Percentiles rank a stretch among this genome's conserved stretches.
These are phyloP conservation scores for Sitta europaea DNA, from an alignment of 2,113 vertebrate genomes.

Conservation along the genomic window DNA sequence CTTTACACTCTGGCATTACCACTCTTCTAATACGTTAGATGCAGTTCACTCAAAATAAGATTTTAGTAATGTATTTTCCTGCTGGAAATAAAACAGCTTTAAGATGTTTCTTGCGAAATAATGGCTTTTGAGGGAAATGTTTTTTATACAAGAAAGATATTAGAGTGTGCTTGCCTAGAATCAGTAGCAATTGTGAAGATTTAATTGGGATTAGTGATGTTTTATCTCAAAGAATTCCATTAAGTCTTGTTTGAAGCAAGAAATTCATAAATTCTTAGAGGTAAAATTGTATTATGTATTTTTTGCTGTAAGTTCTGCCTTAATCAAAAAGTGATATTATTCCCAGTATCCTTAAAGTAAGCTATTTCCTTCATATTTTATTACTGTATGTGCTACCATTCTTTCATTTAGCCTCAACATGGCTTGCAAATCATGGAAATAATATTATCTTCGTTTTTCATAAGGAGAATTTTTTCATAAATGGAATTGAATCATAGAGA, in stretches of 20 bases:
- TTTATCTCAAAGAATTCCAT: constrained; percentile 30
- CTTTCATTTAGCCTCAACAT: neutral
- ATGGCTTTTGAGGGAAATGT: neutral
- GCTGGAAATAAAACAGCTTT: neutral
- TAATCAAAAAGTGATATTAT: constrained; percentile 14
- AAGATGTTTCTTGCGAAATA: neutral
- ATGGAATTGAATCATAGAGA: neutral
- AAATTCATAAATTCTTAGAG: neutral
- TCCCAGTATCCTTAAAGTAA: neutral
- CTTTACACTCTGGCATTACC: neutral
- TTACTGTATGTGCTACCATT: neutral
- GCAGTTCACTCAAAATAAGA: neutral
- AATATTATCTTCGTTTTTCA: constrained; percentile 25
- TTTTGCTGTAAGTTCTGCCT: constrained; percentile 15
- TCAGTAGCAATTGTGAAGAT: neutral
- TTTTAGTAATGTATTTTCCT: neutral
- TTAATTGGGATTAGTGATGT: constrained; percentile 37
- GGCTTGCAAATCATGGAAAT: neutral
- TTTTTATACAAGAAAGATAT: neutral
- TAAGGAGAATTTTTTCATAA: neutral
- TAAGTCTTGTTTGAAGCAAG: constrained; percentile 23
- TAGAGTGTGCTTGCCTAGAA: neutral
- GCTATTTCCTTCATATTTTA: constrained; percentile 22
- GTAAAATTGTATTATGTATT: constrained; percentile 11
- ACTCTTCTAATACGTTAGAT: neutral